Evolutionary conservation across 2,797 vertebrate genomes (phyloP).

Genomic region (Amniataba percoides): DNA sequence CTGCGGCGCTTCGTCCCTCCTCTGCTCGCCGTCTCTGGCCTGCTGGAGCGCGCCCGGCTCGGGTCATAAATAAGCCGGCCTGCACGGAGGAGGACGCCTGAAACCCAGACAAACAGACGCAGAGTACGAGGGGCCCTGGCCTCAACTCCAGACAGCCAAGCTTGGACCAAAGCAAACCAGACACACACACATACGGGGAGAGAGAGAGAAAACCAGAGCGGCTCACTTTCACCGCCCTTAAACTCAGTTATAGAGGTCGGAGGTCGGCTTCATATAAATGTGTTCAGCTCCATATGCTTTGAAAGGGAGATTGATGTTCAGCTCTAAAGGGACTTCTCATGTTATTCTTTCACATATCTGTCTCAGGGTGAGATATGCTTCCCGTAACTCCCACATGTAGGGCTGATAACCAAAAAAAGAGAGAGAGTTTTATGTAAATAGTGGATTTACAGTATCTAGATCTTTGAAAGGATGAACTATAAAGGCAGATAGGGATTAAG

Average conservation of each 20-base stretch:
- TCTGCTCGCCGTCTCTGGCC: slow-evolving; percentile 49
- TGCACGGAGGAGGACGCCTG: slow-evolving; percentile 70
- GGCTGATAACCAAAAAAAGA: slow-evolving; percentile 22
- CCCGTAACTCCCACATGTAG: slow-evolving; percentile 43
- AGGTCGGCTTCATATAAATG: slow-evolving; percentile 67
- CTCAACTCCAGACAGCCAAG: slow-evolving; percentile 62
- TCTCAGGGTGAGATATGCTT: slow-evolving; percentile 43
- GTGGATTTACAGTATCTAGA: slow-evolving; percentile 39
- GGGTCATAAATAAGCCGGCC: slow-evolving; percentile 79
- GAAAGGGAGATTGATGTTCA: slow-evolving; percentile 59
- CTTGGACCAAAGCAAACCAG: slow-evolving; percentile 49
- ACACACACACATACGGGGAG: slow-evolving; percentile 20
- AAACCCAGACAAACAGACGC: slow-evolving; percentile 67
- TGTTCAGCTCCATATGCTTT: slow-evolving; percentile 44
- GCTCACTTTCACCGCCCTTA: slow-evolving; percentile 62
- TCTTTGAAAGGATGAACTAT: slow-evolving; percentile 32
- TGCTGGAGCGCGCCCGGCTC: slow-evolving; percentile 56
- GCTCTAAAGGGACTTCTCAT: slow-evolving; percentile 29
- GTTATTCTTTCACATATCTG: slow-evolving; percentile 57
- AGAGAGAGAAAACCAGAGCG: slow-evolving; percentile 5
- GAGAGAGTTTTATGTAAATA: slow-evolving; percentile 42
- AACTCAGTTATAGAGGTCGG: slow-evolving; percentile 58
- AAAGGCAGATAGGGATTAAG: slow-evolving; percentile 44
- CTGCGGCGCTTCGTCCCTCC: slow-evolving; percentile 44
- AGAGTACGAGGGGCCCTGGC: slow-evolving; percentile 51